Evolutionary conservation across 2,888 invertebrate species (phyloP).

Genomic region (Cephus nigrinus): DNA sequence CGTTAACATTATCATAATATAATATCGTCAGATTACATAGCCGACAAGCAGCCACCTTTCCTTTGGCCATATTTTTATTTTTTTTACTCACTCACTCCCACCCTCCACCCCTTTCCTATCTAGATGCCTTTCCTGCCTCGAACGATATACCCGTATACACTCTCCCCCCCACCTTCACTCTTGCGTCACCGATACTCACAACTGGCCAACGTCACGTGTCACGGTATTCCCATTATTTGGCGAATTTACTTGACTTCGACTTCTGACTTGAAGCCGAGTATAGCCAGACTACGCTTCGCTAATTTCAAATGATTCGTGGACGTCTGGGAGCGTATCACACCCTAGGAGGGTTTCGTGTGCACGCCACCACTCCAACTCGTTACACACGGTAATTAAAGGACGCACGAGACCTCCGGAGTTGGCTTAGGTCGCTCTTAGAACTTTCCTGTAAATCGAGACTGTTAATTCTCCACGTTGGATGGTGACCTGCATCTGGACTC

Average conservation of each 20-base stretch:
- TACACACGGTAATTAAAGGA: slow-evolving; percentile 65
- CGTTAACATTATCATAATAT: slow-evolving; percentile 25
- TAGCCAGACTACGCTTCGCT: slow-evolving; percentile 10
- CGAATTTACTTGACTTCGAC: not conserved
- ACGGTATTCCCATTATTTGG: not conserved
- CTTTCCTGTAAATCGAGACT: slow-evolving; percentile 26
- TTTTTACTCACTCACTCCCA: not conserved
- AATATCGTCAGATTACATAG: slow-evolving; percentile 23
- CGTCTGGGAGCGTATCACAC: slow-evolving; percentile 51
- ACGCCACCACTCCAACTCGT: slow-evolving; percentile 65
- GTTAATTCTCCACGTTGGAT: not conserved
- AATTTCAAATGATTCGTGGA: slow-evolving; percentile 53
- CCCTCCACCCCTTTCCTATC: not conserved
- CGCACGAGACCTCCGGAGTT: slow-evolving; percentile 58
- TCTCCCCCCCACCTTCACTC: not conserved
- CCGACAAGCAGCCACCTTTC: slow-evolving; percentile 6
- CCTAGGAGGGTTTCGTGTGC: slow-evolving; percentile 54
- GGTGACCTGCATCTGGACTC: not conserved
- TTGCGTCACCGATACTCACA: not conserved
- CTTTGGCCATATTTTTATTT: not conserved
- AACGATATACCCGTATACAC: not conserved
- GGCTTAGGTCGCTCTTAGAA: slow-evolving; percentile 50
- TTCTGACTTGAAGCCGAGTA: not conserved
- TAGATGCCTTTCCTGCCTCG: not conserved
- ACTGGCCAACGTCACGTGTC: not conserved